Evolutionary conservation across 1,140 invertebrate genomes (phyloP).

Genomic region (Dreissena polymorpha): DNA sequence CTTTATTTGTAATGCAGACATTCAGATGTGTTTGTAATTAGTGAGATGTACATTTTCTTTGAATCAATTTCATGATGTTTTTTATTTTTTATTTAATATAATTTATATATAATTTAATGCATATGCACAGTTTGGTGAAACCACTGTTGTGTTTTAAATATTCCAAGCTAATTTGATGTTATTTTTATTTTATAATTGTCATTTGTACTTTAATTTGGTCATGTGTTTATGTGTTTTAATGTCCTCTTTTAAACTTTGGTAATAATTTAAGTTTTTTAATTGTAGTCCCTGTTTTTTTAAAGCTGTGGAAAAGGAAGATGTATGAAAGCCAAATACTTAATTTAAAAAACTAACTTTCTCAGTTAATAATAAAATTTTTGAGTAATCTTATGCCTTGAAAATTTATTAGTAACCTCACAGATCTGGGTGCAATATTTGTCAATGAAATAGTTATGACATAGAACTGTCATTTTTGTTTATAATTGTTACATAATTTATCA

Average conservation of each 20-base stretch:
- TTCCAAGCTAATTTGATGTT: not conserved
- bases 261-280: no score
- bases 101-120: constrained; percentile 11
- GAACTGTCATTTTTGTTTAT: not conserved
- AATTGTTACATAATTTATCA: constrained; percentile 9
- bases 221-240: no score
- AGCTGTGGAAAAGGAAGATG: no score
- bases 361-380: no score
- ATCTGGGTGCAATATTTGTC: not conserved
- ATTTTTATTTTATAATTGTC: not conserved
- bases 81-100: constrained; percentile 2
- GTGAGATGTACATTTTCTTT: no score
- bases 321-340: no score
- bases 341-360: no score
- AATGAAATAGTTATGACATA: constrained; percentile 2
- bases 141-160: not conserved
- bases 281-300: no score
- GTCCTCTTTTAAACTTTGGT: no score
- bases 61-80: not conserved
- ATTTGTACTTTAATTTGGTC: no score
- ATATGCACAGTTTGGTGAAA: not conserved
- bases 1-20: no score
- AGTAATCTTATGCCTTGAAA: not conserved
- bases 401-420: not conserved
- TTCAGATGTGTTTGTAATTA: no score